Evolutionary conservation across 2,888 invertebrate species (phyloP), one percentile per base, ranked within the genome.

Genomic region (Platerodrilus igneus): DNA sequence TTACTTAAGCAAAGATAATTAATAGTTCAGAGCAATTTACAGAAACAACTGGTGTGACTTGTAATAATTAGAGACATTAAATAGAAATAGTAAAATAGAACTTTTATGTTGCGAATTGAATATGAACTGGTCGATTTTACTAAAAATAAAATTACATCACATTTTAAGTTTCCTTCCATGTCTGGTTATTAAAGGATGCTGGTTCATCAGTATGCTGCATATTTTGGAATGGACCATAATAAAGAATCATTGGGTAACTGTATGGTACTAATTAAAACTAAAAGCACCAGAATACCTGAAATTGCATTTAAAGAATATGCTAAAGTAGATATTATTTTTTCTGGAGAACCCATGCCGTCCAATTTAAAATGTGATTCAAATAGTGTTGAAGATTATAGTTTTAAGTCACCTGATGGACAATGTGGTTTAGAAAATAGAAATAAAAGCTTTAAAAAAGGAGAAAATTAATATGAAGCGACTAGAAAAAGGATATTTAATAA

Each of bases 141-240:
- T 52, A 85, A 83, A 62, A 92, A 94, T 62, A 76, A 77, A 38
- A 78, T 77, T n/a, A 79, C 79, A 49, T 77, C 79, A 56, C 79
- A 83, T 60, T 83, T 85, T 56, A 86, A 86, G 57, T 94, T 95
- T 70, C 89, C 89, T 10, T 84, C 85, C 63, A 90, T 93, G 86
- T 87, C 92, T 43, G 93, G 94, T 35, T 96, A 96, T 74, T 92
- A 94, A 48, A 80, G 96, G 17, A 93, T 96, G 94, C 70, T 96
- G 55, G 91, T 95, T 2, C 96, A 96, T 66, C 82, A 94, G 18
- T 87, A 90, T 44, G 92, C 95, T 0, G 86, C 92, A 10, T 88
- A 88, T 62, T 95, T 94, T 71, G 92, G 93, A 37, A 82, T 96
- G 76, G 88, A 91, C 37, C 95, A 96, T 67, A 91, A 92, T 61